phyloP scores from a whole-genome alignment of 2,797 vertebrate genomes.

The Poecile montanus region DNA sequence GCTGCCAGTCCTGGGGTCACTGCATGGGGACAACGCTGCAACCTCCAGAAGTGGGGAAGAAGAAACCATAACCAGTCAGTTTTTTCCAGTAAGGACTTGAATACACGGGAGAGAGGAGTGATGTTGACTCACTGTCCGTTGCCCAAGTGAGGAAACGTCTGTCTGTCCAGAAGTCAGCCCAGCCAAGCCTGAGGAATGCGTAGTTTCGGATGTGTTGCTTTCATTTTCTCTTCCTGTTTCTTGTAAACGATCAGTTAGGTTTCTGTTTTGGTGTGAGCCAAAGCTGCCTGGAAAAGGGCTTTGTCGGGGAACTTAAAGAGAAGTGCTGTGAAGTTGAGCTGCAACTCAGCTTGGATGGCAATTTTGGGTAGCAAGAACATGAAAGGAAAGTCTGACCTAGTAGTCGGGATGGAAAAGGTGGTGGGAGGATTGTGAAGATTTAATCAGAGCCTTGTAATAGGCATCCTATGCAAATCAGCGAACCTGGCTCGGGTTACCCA shows the following conservation, averaged over 20 bases:
- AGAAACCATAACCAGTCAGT: neutral
- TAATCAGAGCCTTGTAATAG: slow-evolving; percentile 16
- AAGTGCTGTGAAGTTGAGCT: neutral
- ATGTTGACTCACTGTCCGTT: slow-evolving; percentile 13
- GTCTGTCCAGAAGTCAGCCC: neutral
- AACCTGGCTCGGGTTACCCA: neutral
- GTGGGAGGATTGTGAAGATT: slow-evolving; percentile 42
- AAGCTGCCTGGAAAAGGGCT: slow-evolving; percentile 18
- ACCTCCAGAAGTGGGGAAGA: neutral
- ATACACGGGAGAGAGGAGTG: neutral
- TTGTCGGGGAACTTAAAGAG: neutral
- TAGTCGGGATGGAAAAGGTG: neutral
- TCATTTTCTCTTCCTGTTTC: slow-evolving; percentile 69
- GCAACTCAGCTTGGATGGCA: neutral
- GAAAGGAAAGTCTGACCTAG: slow-evolving; percentile 42
- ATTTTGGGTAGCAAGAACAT: neutral
- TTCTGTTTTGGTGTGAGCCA: neutral
- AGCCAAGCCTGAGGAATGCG: neutral
- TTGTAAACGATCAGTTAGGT: neutral
- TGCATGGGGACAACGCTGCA: neutral
- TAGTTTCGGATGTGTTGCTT: slow-evolving; percentile 7
- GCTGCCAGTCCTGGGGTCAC: neutral
- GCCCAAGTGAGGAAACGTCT: neutral
- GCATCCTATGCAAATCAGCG: slow-evolving; percentile 11
- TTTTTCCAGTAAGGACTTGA: neutral